These are phyloP conservation scores for Chelonus formosanus DNA, from an alignment of 2,888 invertebrate genomes.

Conservation along the genomic window DNA sequence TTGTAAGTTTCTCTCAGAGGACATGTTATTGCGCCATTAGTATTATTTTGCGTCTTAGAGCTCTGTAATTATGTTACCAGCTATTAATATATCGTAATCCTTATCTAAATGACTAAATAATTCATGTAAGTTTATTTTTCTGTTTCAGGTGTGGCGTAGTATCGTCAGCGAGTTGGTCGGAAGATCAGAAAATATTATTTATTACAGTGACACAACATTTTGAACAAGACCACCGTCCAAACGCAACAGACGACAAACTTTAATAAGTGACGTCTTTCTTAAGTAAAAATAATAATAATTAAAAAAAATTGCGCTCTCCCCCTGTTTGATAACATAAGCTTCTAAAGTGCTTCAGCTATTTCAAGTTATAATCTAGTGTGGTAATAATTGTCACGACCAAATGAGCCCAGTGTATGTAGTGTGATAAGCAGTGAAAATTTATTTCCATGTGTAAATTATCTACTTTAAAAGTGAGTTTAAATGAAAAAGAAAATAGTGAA, in stretches of 20 bases:
- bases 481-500: conserved; percentile 15
- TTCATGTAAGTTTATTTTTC: conserved; percentile 17
- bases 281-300: conserved; percentile 24
- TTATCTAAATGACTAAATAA: too few relatives aligned
- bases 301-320: conserved; percentile 34
- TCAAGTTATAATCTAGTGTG: conserved; percentile 56
- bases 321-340: conserved; percentile 46
- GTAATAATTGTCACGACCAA: conserved; percentile 46
- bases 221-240: conserved; percentile 56
- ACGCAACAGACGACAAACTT: conserved; percentile 53
- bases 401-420: conserved; percentile 41
- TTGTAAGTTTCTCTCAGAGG: conserved; percentile 37
- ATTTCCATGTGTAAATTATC: conserved; percentile 25
- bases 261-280: conserved; percentile 51
- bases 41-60: background rate
- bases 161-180: conserved; percentile 63
- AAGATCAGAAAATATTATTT: conserved; percentile 55
- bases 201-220: conserved; percentile 55
- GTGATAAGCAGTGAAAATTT: conserved; percentile 40
- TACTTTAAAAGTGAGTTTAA: conserved; percentile 27
- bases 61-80: background rate
- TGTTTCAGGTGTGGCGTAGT: conserved; percentile 64
- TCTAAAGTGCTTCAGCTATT: conserved; percentile 58
- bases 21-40: background rate
- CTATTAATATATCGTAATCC: too few relatives aligned